Percentiles rank a stretch among this genome's conserved stretches.
Evolutionary conservation across 2,113 vertebrate genomes (phyloP).

Genomic region (Eubucco bourcierii): DNA sequence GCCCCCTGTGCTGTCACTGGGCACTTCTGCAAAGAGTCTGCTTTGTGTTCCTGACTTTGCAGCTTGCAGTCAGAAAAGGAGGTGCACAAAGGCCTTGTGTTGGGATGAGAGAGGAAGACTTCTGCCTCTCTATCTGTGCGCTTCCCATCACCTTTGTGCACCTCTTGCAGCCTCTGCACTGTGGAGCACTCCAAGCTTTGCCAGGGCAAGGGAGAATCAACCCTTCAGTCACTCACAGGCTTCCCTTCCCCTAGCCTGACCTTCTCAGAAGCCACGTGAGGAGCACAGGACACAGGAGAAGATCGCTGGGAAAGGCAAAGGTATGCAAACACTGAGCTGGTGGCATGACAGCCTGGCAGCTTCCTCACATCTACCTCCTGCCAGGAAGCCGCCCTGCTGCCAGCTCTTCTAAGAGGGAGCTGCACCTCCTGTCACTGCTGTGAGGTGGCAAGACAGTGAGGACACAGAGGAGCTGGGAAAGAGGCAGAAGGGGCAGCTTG

Average conservation of each 20-base stretch:
- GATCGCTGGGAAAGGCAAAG: neutral
- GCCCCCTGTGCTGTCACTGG: too few relatives aligned
- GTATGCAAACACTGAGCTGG: neutral
- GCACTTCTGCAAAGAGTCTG: neutral
- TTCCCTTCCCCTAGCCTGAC: neutral
- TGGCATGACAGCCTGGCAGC: neutral
- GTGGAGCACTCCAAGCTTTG: neutral
- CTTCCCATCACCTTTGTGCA: neutral
- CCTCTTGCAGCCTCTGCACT: neutral
- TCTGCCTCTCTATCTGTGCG: neutral
- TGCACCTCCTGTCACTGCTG: neutral
- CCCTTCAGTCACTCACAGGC: neutral
- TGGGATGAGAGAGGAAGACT: neutral
- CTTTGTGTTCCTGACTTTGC: neutral
- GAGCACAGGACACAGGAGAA: neutral
- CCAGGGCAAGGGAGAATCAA: neutral
- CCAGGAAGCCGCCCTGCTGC: neutral
- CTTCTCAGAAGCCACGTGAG: slow-evolving; percentile 33
- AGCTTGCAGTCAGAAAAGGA: neutral
- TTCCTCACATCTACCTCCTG: neutral
- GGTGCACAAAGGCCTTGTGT: neutral
- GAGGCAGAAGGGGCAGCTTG: neutral
- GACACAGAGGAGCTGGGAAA: neutral
- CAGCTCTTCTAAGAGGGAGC: neutral
- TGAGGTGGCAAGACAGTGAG: neutral